Percentiles rank a stretch among this genome's conserved stretches.
Evolutionary conservation across 1,140 invertebrate species (phyloP).

Genomic region (Pseudomyrmex sp.): DNA sequence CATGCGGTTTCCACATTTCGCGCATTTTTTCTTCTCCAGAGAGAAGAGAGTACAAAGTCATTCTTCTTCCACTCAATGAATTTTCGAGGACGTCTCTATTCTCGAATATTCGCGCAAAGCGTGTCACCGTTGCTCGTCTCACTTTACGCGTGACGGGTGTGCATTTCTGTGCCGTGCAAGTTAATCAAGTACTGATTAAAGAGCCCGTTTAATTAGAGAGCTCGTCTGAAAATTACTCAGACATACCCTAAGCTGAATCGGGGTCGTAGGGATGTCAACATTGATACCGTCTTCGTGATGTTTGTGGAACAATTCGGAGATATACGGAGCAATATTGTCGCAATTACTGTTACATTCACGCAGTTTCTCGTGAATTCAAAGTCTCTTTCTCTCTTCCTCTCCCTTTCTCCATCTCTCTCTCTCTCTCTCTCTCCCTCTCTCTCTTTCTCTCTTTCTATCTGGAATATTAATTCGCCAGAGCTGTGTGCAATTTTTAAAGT

Average conservation of each 20-base stretch:
- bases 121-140: neutral
- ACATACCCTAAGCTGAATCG: slow-evolving; percentile 57
- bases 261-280: neutral
- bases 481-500: slow-evolving; percentile 13
- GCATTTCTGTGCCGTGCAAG: slow-evolving; percentile 20
- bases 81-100: slow-evolving; percentile 7
- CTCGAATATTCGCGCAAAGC: slow-evolving; percentile 2
- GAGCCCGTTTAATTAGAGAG: slow-evolving; percentile 63
- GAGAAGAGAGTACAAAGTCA: neutral
- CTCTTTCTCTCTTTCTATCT: no score
- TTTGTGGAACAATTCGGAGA: slow-evolving; percentile 15
- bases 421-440: no score
- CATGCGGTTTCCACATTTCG: neutral
- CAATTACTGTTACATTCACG: neutral
- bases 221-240: slow-evolving; percentile 45
- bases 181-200: slow-evolving; percentile 70
- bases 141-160: slow-evolving; percentile 26
- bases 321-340: neutral
- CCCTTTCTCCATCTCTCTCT: no score
- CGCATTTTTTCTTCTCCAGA: neutral
- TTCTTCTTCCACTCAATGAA: neutral
- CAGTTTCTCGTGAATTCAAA: neutral
- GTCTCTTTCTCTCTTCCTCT: no score
- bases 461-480: neutral
- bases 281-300: neutral